These are phyloP conservation scores for Aepyceros melampus DNA, from an alignment of 2,113 vertebrate species.

Conservation along the genomic window DNA sequence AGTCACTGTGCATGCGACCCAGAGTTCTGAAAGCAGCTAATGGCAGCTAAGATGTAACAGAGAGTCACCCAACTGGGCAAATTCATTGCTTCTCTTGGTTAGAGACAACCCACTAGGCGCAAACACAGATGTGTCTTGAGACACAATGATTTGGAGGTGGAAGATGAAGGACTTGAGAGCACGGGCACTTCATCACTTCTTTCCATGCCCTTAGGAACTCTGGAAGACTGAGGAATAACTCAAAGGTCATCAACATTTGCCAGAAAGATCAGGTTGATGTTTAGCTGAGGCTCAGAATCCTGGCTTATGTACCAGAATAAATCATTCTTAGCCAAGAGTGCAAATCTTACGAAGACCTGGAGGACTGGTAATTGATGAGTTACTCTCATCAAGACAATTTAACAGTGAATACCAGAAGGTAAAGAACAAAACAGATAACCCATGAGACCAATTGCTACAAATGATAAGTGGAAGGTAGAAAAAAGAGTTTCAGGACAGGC, in stretches of 20 bases:
- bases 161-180: constrained; percentile 12
- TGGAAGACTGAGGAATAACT: not conserved
- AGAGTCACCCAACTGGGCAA: not conserved
- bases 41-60: not conserved
- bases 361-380: not conserved
- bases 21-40: not conserved
- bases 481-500: not conserved
- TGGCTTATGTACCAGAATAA: not conserved
- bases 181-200: not conserved
- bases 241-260: not conserved
- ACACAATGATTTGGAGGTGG: not conserved
- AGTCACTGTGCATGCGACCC: not conserved
- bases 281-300: not conserved
- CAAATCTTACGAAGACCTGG: not conserved
- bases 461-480: not conserved
- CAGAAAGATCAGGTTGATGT: not conserved
- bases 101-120: not conserved
- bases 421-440: not conserved
- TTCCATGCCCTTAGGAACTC: constrained; percentile 6
- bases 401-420: not conserved
- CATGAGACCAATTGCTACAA: not conserved
- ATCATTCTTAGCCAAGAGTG: not conserved
- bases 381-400: not conserved
- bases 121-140: not conserved
- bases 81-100: not conserved